Evolutionary conservation across 2,113 vertebrate genomes (phyloP), one percentile per base, ranked within the genome.

Genomic region (Tringa solitaria): DNA sequence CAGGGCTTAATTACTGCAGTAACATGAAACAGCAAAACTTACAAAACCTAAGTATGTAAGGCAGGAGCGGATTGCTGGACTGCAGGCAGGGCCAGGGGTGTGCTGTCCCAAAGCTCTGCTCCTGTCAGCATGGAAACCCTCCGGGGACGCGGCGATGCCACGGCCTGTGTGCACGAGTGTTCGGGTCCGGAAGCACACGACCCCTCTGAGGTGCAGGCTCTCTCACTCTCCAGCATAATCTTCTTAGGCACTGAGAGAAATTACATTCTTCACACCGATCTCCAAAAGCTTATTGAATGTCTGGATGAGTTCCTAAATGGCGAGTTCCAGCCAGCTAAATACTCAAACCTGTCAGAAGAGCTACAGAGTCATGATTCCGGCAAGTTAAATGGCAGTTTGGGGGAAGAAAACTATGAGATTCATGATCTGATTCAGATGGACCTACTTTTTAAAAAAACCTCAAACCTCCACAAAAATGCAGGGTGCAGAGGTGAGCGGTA

Each of bases 1-100:
- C 95, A 96, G 77, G 57, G 53, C 84, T 95, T 94, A 96, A 97
- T 96, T 93, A 96, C 96, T 95, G 95, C 93, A 93, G 96, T 57
- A 94, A 89, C 32, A 64, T 69, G 91, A 95, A 96, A 89, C 84
- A 69, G 91, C 89, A 95, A 91, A 96, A 95, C 53, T 65, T 54
- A 93, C 9, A 76, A 84, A 94, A 78, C 20, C 17, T 2, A 39
- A 72, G 39, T 26, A 67, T n/a, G 37, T 76, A 65, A 81, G 23
- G 56, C 69, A 87, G 64, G 50, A 67, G 63, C 33, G 0, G 0
- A 59, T 6, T 35, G 77, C 77, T 79, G 72, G 83, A 33, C 26
- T 46, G 89, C 18, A 33, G 91, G 76, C 59, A 81, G 54, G 53
- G 67, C 70, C 63, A 37, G 39, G 35, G 54, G 16, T 26, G 61